phyloP scores from a whole-genome alignment of 2,888 invertebrate genomes.

The Stenodema calcarata region DNA sequence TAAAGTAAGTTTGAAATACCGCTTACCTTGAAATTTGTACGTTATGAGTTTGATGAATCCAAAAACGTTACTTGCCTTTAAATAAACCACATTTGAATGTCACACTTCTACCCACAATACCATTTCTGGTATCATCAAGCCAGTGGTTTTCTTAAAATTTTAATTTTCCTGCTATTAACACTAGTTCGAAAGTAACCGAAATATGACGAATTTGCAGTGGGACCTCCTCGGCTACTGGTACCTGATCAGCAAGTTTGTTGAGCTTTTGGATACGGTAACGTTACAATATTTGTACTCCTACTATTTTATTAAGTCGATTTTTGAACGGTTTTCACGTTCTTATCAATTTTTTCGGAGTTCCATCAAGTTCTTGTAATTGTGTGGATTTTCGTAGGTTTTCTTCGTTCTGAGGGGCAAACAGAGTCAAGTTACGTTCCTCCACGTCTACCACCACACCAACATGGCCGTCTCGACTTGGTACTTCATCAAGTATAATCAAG shows the following conservation, averaged over 20 bases:
- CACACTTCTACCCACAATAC: no score
- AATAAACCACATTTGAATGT: no score
- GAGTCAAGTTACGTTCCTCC: slow-evolving; percentile 67
- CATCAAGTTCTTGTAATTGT: not conserved
- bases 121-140: no score
- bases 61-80: no score
- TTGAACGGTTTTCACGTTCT: not conserved
- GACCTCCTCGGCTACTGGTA: slow-evolving; percentile 67
- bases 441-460: slow-evolving; percentile 68
- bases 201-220: slow-evolving; percentile 61
- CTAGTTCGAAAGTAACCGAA: not conserved
- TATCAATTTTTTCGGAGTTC: not conserved
- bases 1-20: not conserved
- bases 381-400: slow-evolving; percentile 62
- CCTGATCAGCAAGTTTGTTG: slow-evolving; percentile 68
- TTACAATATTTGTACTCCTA: not conserved
- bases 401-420: slow-evolving; percentile 68
- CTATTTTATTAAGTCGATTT: no score
- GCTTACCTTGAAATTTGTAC: not conserved
- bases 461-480: slow-evolving; percentile 60
- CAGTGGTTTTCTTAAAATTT: not conserved
- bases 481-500: slow-evolving; percentile 68
- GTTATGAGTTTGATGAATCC: not conserved
- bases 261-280: slow-evolving; percentile 68
- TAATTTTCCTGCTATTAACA: not conserved